Evolutionary conservation across 2,888 invertebrate species (phyloP).

Genomic region (Elaeidobius kamerunicus): DNA sequence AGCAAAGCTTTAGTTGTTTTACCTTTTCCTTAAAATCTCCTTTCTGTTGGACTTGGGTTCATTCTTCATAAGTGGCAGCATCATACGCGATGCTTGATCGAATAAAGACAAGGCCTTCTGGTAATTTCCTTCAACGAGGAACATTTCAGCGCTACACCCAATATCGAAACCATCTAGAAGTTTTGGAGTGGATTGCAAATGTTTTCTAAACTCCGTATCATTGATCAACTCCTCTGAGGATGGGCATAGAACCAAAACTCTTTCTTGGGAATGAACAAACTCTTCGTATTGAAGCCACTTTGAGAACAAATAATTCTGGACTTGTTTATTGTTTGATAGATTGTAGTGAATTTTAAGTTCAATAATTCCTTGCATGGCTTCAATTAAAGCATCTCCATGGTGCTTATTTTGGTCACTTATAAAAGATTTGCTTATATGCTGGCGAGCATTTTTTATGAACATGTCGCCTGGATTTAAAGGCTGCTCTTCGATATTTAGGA

Average conservation of each 20-base stretch:
- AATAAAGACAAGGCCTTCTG: slow-evolving; percentile 8
- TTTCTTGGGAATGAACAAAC: slow-evolving; percentile 1
- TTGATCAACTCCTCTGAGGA: neutral
- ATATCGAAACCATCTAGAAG: slow-evolving; percentile 19
- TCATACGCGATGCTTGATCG: slow-evolving; percentile 10
- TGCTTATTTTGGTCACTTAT: neutral
- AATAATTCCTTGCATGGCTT: slow-evolving; percentile 1
- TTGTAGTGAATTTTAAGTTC: slow-evolving; percentile 18
- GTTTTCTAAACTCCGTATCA: slow-evolving; percentile 6
- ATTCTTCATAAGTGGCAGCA: slow-evolving; percentile 8
- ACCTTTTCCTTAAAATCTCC: slow-evolving; percentile 5
- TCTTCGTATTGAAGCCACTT: slow-evolving; percentile 5
- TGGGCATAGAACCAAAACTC: neutral
- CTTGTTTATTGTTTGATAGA: neutral
- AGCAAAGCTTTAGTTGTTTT: neutral
- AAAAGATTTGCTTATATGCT: neutral
- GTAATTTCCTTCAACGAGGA: slow-evolving; percentile 6
- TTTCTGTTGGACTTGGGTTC: slow-evolving; percentile 18
- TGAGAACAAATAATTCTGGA: neutral
- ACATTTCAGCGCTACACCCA: slow-evolving; percentile 17
- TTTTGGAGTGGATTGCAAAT: slow-evolving; percentile 14
- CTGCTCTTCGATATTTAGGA: neutral
- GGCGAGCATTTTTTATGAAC: neutral
- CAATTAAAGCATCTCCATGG: slow-evolving; percentile 11
- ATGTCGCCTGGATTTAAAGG: neutral